phyloP scores from a whole-genome alignment of 2,113 vertebrate genomes.

The Sapayoa aenigma region DNA sequence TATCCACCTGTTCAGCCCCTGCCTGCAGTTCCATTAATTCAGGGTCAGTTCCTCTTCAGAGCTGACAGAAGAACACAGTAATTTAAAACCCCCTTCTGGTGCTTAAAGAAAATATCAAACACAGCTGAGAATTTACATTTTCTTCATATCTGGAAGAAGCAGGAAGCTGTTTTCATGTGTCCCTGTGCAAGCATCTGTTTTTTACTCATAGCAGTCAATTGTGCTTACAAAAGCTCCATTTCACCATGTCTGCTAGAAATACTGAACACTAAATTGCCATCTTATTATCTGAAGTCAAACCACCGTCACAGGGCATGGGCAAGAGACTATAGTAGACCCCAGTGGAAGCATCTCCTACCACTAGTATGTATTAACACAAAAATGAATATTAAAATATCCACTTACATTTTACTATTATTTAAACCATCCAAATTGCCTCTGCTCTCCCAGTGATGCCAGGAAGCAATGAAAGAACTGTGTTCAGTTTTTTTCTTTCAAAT shows the following conservation, averaged over 20 bases:
- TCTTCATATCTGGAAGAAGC: not conserved
- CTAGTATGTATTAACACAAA: not conserved
- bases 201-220: not conserved
- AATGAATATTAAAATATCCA: not conserved
- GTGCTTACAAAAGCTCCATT: not conserved
- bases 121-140: conserved; percentile 54
- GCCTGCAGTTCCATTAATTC: not conserved
- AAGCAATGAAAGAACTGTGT: not conserved
- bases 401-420: not conserved
- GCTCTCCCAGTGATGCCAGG: not conserved
- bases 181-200: not conserved
- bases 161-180: not conserved
- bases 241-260: not conserved
- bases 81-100: conserved; percentile 44
- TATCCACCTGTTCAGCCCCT: not conserved
- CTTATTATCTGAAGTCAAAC: not conserved
- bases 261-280: not conserved
- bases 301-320: not conserved
- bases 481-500: not conserved
- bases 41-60: not conserved
- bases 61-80: not conserved
- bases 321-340: not conserved
- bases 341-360: not conserved
- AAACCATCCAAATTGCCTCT: not conserved
- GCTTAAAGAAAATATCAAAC: conserved; percentile 48